Percentiles rank a stretch among this genome's conserved stretches.
These are phyloP conservation scores for Argyrosomus japonicus DNA, from an alignment of 2,113 vertebrate genomes.

Conservation along the genomic window DNA sequence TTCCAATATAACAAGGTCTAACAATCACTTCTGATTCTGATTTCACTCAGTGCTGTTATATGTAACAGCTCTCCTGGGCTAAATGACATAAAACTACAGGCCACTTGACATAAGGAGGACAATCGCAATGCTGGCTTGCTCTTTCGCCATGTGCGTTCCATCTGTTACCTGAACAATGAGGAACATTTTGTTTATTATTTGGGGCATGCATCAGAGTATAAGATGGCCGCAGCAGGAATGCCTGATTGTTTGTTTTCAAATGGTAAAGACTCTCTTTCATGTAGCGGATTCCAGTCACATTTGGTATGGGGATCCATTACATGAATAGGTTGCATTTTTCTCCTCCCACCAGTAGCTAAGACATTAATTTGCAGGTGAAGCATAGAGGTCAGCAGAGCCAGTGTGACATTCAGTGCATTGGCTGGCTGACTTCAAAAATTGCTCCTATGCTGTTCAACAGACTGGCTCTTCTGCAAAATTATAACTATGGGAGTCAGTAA, in stretches of 20 bases:
- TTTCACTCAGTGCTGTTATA: constrained; percentile 25
- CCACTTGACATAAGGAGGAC: constrained; percentile 50
- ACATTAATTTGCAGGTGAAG: constrained; percentile 60
- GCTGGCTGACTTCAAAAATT: constrained; percentile 52
- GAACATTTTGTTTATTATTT: constrained; percentile 30
- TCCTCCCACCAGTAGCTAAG: neutral
- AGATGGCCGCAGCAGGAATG: constrained; percentile 7
- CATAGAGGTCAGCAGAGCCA: constrained; percentile 50
- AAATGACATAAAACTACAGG: constrained; percentile 49
- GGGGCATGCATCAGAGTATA: neutral
- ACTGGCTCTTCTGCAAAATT: constrained; percentile 50
- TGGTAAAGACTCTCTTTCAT: neutral
- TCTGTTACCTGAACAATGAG: constrained; percentile 38
- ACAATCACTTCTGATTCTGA: constrained; percentile 35
- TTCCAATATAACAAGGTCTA: constrained; percentile 2
- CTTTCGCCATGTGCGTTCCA: constrained; percentile 23
- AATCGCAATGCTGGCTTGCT: constrained; percentile 21
- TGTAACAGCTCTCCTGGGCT: constrained; percentile 51
- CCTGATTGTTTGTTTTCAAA: constrained; percentile 4
- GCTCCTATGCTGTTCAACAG: constrained; percentile 39
- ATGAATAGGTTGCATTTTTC: neutral
- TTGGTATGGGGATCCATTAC: constrained; percentile 20
- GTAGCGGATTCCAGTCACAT: constrained; percentile 9
- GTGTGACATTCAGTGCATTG: constrained; percentile 53
- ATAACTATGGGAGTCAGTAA: constrained; percentile 58